Base-by-base conservation (phyloP, 2,888 invertebrate species). In the Halocaridina rubra region DNA sequence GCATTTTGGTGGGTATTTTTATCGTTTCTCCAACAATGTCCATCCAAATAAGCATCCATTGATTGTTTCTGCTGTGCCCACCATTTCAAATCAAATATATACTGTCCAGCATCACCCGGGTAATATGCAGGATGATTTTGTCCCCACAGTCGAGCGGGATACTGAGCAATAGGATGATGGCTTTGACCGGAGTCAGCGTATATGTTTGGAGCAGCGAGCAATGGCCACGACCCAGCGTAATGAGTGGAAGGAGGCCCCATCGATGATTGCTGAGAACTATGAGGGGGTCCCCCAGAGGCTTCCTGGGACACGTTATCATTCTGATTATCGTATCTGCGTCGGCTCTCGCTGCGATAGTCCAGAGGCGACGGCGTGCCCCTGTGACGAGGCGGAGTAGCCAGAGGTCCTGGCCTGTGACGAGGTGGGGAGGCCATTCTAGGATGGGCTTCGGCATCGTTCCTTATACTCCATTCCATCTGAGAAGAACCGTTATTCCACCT, bases 291-390 rank as follows among this genome's bases (percentile, higher is more conserved):
- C 2, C 72, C 19, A 24, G 71, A 71, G 13, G 22, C 24, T n/a
- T 76, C 75, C 67, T 84, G 79, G 32, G 84, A 32, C 19, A 75
- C 78, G 13, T 30, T 61, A 53, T 59, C 61, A 57, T 69, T 76
- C 22, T 72, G 57, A 32, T 80, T 74, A 29, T 84, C 86, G 30
- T 82, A 80, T 19, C 78, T 74, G 24, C 86, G 80, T 16, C 82
- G 57, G 61, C 86, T 86, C 53, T 88, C 86, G 30, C 86, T 88
- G 19, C 88, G 61, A 33, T 88, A 88, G 74, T 88, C 88, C 19
- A 88, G 74, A 29, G 88, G 88, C 30, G 80, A 82, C 5, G 88
- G 88, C 30, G 88, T 88, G 32, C 74, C 74, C 32, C 79, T 32
- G 29, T 64, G 84, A 29, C 75, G 64, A 16, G 80, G 59, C 2